Evolutionary conservation across 2,888 invertebrate genomes (phyloP), one percentile per base, ranked within the genome.

Genomic region (Byasa hedistus): DNA sequence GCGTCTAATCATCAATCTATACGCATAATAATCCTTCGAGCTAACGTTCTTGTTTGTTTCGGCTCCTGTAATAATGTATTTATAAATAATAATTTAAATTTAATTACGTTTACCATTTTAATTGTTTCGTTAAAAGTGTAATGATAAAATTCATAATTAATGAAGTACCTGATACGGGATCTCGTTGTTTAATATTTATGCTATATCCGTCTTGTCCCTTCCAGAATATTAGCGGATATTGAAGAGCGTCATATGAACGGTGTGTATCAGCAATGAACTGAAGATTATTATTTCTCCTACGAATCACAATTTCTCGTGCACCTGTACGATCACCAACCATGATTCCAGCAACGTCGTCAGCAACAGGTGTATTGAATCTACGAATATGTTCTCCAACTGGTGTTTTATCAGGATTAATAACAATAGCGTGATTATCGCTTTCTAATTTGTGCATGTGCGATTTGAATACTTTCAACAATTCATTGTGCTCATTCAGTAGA

Each of bases 151-250:
- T n/a, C n/a, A n/a, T n/a, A n/a, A n/a, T 32, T 57, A 5, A 57
- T 57, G 36, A 27, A 55, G 57, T 32, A n/a, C n/a, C n/a, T n/a
- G n/a, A n/a, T n/a, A n/a, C n/a, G n/a, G n/a, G n/a, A n/a, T n/a
- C n/a, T n/a, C n/a, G n/a, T n/a, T n/a, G n/a, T n/a, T n/a, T n/a
- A n/a, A n/a, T n/a, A n/a, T n/a, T n/a, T n/a, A n/a, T 32, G 32
- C 32, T 1, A 32, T 57, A 57, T 19, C 57, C 55, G 24, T 55
- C 1, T 55, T 55, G 69, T 67, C 71, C 73, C 71, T 71, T 63
- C 70, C 72, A 77, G 72, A 75, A 75, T 64, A 78, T 70, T 19
- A 76, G 68, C 1, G 73, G 75, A 71, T 77, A 76, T 71, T 77
- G 76, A 60, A 71, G 36, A 32, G 72, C 71, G 68, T 71, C 70